Evolutionary conservation across 2,888 invertebrate genomes (phyloP).

Genomic region (Drosophila quinaria): DNA sequence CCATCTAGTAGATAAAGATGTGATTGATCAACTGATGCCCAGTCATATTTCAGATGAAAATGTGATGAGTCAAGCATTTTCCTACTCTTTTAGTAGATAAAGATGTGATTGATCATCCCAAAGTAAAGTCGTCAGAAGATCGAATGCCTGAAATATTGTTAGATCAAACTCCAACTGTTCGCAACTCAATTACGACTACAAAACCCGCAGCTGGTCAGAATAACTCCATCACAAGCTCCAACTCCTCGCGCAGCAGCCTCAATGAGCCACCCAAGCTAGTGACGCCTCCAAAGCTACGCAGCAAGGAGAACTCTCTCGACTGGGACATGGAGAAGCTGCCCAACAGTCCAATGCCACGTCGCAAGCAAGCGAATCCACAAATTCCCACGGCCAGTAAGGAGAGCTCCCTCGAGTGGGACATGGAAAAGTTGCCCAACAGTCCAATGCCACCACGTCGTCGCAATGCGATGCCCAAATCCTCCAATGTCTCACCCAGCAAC

Average conservation of each 20-base stretch:
- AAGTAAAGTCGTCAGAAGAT: neutral
- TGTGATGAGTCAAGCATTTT: constrained; percentile 34
- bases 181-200: neutral
- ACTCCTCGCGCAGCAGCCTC: constrained; percentile 57
- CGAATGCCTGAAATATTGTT: constrained; percentile 10
- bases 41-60: constrained; percentile 52
- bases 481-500: constrained; percentile 59
- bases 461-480: constrained; percentile 28
- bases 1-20: too few relatives aligned
- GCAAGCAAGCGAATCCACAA: constrained; percentile 40
- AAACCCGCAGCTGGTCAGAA: constrained; percentile 18
- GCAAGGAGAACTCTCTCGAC: constrained; percentile 71
- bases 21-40: constrained; percentile 48
- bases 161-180: constrained; percentile 5
- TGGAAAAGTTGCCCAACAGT: constrained; percentile 80
- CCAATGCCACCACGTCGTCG: constrained; percentile 77
- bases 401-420: constrained; percentile 78
- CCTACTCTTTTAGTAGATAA: constrained; percentile 62
- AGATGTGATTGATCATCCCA: constrained; percentile 26
- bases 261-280: constrained; percentile 44
- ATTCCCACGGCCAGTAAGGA: constrained; percentile 47
- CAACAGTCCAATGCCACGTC: constrained; percentile 78
- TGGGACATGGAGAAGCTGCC: constrained; percentile 77
- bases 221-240: constrained; percentile 53
- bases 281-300: constrained; percentile 51